Evolutionary conservation across 1,140 invertebrate genomes (phyloP), one percentile per base, ranked within the genome.

Genomic region (Choristoneura fumiferana): DNA sequence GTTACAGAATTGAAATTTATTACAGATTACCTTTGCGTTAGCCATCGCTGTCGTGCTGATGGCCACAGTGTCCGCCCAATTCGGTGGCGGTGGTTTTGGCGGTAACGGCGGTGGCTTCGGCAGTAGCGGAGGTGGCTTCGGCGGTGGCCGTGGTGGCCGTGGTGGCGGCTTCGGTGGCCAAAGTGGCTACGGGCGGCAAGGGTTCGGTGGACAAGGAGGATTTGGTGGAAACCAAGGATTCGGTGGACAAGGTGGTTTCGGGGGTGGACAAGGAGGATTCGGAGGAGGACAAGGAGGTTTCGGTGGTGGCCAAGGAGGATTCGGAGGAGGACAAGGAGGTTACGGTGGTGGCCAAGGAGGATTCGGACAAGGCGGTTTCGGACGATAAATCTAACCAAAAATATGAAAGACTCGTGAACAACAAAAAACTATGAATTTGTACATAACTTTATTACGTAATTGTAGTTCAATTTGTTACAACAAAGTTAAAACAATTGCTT

Each of bases 161-260:
- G 40, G 15, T 2, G 40, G 57, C 5, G 15, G 34, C 29, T 33
- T 34, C 9, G 37, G 18, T 4, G 37, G 55, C 36, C 17, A 0
- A 1, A 18, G 38, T 10, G 36, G 36, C 15, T 56, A 12, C 5
- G 15, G 53, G 8, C 33, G 53, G 4, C 58, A 43, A 35, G 60
- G 66, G 29, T 63, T 56, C 15, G 60, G 13, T n/a, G 34, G 57
- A 33, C 39, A 55, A 17, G 62, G 65, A 12, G 59, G 40, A 1
- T 58, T 58, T 22, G 38, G 22, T 29, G 22, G 22, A 29, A 29
- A 17, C 0, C 57, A 56, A 63, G 56, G 68, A 35, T 65, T 63
- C 13, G 60, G 54, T 15, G 35, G 57, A n/a, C 54, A 40, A 14
- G 40, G 59, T 4, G 60, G 59, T 3, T 55, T 52, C 13, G 59